A percentile compares a stretch with the other conserved stretches of the same genome.
These are phyloP conservation scores for Mimas tiliae DNA, from an alignment of 2,888 invertebrate species.

Conservation along the genomic window DNA sequence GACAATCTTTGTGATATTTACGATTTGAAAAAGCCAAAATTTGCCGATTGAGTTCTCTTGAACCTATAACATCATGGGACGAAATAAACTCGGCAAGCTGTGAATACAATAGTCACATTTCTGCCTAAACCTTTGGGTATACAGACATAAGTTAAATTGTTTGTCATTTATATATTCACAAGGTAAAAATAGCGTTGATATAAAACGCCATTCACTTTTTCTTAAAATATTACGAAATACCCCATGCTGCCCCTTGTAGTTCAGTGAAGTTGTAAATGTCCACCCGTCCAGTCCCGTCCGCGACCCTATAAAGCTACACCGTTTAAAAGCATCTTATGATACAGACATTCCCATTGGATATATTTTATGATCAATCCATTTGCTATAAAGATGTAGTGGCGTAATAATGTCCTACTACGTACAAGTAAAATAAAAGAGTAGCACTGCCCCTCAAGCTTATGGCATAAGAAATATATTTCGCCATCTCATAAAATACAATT, in stretches of 20 bases:
- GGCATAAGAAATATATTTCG: conserved; percentile 48
- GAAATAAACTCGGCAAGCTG: no score
- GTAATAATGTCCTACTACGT: background rate
- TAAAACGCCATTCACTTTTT: conserved; percentile 62
- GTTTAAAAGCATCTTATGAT: conserved; percentile 45
- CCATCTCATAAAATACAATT: conserved; percentile 59
- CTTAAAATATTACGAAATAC: conserved; percentile 51
- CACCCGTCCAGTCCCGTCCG: conserved; percentile 40
- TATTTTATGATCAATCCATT: conserved; percentile 51
- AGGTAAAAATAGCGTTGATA: conserved; percentile 33
- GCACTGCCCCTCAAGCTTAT: conserved; percentile 43
- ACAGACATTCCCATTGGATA: conserved; percentile 38
- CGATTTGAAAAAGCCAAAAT: no score
- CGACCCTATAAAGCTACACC: conserved; percentile 46
- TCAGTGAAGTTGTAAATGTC: conserved; percentile 61
- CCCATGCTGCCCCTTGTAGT: conserved; percentile 46
- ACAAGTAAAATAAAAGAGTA: background rate
- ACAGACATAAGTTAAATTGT: background rate
- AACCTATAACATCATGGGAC: no score
- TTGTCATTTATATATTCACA: background rate
- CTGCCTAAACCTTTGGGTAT: background rate
- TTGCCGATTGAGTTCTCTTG: no score
- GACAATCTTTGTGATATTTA: no score
- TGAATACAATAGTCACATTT: background rate
- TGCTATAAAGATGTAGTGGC: conserved; percentile 31